phyloP scores from a whole-genome alignment of 1,140 invertebrate species.

The Stenopsyche tienmushanensis region DNA sequence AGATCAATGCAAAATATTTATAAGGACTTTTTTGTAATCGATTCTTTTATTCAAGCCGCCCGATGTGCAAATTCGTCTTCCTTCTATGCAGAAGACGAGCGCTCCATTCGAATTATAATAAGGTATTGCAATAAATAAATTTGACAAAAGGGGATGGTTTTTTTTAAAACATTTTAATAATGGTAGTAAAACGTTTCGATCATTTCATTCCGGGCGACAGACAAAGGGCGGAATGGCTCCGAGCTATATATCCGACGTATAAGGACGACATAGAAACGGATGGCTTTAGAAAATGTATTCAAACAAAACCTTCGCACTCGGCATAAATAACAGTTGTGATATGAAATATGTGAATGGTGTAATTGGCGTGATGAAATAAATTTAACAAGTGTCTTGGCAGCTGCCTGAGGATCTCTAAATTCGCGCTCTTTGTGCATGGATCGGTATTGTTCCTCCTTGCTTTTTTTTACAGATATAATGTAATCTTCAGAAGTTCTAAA shows the following conservation, averaged over 20 bases:
- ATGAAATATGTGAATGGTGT: constrained; percentile 20
- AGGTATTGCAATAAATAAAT: constrained; percentile 14
- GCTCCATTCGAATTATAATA: constrained; percentile 8
- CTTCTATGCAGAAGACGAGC: no score
- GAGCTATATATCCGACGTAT: no score
- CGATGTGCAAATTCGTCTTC: no score
- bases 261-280: constrained; percentile 13
- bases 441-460: no score
- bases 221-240: no score
- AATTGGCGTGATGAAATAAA: constrained; percentile 39
- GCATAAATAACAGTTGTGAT: constrained; percentile 29
- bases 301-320: constrained; percentile 11
- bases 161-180: neutral
- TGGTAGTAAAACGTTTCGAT: constrained; percentile 21
- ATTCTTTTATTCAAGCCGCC: no score
- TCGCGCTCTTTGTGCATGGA: no score
- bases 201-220: constrained; percentile 1
- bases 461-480: no score
- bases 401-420: no score
- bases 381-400: constrained; percentile 33
- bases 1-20: no score
- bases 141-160: neutral
- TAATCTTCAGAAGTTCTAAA: no score
- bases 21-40: no score
- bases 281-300: constrained; percentile 14